These are phyloP conservation scores for Bubalus kerabau DNA, from an alignment of 2,113 vertebrate species.

Conservation along the genomic window DNA sequence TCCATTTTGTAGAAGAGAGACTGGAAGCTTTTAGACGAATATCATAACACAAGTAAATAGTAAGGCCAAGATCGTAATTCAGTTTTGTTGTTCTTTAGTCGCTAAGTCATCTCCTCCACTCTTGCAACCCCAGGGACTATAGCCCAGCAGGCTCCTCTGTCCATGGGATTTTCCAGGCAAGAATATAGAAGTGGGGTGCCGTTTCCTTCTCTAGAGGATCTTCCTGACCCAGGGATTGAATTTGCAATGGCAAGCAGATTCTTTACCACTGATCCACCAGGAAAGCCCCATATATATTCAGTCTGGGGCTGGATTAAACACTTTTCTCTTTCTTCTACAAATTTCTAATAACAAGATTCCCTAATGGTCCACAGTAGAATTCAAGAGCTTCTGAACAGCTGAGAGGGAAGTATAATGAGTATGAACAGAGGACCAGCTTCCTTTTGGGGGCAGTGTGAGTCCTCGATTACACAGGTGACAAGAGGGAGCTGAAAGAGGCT, in stretches of 20 bases:
- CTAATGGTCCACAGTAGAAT: not conserved
- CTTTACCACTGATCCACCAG: not conserved
- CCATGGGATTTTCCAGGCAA: not conserved
- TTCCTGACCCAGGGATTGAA: not conserved
- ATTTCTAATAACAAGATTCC: not conserved
- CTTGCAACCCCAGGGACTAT: not conserved
- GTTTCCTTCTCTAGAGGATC: not conserved
- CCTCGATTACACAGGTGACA: not conserved
- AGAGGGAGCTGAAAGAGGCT: not conserved
- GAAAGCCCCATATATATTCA: not conserved
- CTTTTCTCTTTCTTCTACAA: not conserved
- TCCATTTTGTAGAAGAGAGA: not conserved
- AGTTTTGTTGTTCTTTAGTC: not conserved
- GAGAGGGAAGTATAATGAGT: not conserved
- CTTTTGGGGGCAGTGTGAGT: not conserved
- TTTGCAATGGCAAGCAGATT: not conserved
- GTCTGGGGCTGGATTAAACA: not conserved
- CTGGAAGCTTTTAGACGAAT: not conserved
- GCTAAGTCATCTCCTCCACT: not conserved
- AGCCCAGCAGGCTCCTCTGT: not conserved
- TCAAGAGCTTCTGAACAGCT: not conserved
- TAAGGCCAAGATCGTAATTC: not conserved
- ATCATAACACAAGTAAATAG: not conserved
- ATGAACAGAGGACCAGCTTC: not conserved
- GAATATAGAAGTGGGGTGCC: not conserved